Base-by-base conservation (phyloP, 53 echinoderm and acorn worm genomes). In the Zoroaster sp. region DNA sequence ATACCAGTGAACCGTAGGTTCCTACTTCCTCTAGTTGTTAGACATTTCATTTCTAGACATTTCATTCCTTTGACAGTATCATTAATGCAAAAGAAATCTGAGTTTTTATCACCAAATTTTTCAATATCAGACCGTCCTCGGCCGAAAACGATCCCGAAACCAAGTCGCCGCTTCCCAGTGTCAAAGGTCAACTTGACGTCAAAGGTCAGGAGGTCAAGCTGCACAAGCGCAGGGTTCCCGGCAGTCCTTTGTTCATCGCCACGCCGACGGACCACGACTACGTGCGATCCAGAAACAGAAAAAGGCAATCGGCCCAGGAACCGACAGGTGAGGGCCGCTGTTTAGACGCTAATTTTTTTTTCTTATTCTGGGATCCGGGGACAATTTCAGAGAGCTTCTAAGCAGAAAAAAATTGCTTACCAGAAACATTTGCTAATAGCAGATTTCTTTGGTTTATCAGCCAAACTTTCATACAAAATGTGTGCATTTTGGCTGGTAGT, bases 191-290 rank as follows among this genome's bases (percentile, higher is more conserved):
- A 36, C 21, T 2, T 20, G 87, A 87, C 31, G 75, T 55, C 66
- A 75, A 55, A 31, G 74, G 59, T 73, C 74, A 74, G 74, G 63
- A 75, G 30, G 34, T 53, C 75, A 59, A 39, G n/a, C 69, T 39
- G 9, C 46, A 72, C 18, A 86, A 86, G 87, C 47, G 25, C 51
- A 53, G 46, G 13, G 87, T 75, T 1, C 72, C 93, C 1, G 86
- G 89, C 73, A 96, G 94, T 59, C 96, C 94, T 3, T 44, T 90
- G 11, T 96, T 87, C 46, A 70, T 92, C 30, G 91, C 90, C 78
- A 94, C 94, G 13, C 96, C 96, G 18, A 91, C 91, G 46, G 96
- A 96, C 69, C 96, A 96, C 53, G 96, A 96, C 54, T 96, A 96
- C 70, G 76, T 91, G 40, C 81, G 78, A 44, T 85, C 85, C 3